A percentile compares a stretch with the other conserved stretches of the same genome.
Conservation (phyloP, 2,888 invertebrate species). For the Aleiodes testaceus region DNA sequence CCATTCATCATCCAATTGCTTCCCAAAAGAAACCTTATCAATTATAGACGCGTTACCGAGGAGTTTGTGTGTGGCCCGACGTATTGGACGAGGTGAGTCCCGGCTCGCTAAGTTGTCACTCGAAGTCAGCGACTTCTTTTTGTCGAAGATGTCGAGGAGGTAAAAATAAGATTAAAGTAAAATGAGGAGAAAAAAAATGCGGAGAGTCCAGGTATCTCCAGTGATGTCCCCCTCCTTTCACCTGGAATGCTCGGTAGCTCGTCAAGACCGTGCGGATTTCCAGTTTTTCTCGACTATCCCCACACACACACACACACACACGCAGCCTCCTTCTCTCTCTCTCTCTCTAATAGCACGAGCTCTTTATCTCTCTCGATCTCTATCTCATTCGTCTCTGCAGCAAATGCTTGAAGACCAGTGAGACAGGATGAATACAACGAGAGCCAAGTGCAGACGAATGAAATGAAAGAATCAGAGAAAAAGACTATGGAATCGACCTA, state of each 20-base stretch:
- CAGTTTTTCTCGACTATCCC: conserved; percentile 65
- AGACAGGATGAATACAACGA: conserved; percentile 27
- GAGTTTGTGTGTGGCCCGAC: conserved; percentile 56
- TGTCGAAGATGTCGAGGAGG: conserved; percentile 48
- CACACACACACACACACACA: conserved; percentile 41
- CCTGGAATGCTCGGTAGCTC: conserved; percentile 58
- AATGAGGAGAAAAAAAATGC: conserved; percentile 39
- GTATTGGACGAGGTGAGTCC: conserved; percentile 64
- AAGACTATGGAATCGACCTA: conserved; percentile 64
- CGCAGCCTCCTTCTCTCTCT: conserved; percentile 44
- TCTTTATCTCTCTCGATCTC: conserved; percentile 40
- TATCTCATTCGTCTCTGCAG: conserved; percentile 11
- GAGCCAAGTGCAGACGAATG: conserved; percentile 7
- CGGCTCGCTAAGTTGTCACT: conserved; percentile 72
- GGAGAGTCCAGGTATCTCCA: conserved; percentile 43
- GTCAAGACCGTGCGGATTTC: conserved; percentile 66
- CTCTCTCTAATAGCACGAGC: conserved; percentile 67
- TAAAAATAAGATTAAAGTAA: conserved; percentile 43
- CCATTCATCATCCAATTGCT: neutral
- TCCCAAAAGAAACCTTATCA: neutral
- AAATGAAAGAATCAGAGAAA: neutral
- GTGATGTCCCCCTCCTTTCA: conserved; percentile 23
- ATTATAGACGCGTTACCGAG: conserved; percentile 19
- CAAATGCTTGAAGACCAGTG: neutral
- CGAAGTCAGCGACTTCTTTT: conserved; percentile 69